Base-by-base conservation (phyloP, 2,113 vertebrate species). In the Chrysemys picta region DNA sequence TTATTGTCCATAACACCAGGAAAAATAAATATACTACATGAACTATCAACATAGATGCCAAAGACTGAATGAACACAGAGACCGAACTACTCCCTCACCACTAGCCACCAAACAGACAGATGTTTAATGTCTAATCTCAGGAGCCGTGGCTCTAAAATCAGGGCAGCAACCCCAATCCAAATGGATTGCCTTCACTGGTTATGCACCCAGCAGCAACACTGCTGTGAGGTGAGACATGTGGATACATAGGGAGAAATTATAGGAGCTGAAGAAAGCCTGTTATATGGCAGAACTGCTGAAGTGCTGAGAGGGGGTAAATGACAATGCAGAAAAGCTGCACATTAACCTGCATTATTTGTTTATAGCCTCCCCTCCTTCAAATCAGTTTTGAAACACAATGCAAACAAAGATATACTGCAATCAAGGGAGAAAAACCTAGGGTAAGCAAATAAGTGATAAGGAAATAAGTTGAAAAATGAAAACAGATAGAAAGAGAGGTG, bases 101-200 rank as follows among this genome's bases (percentile, higher is more conserved):
- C 52, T n/a, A 17, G 47, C 42, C 86, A 92, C 80, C 78, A 86
- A 84, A 95, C 87, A 90, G 96, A 97, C 97, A 97, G 97, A 98
- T 97, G 86, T 89, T 93, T 94, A 97, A 95, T 95, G 95, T 45
- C 94, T 95, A 94, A 91, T 87, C 88, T 89, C 89, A 93, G 93
- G 95, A 92, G 88, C 92, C 82, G n/a, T 76, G 95, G 90, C 83
- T 76, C 85, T 91, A 45, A 97, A 96, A 98, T 95, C 96, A 98
- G 96, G 95, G 95, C 93, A 96, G 90, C 54, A 97, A 88, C 88
- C 90, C 88, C 87, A 89, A 97, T 95, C 95, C 93, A 97, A 91
- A 93, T 94, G 89, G 80, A 89, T 87, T 81, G 85, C 87, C 85
- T 87, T 96, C 0, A 0, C 75, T 96, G 79, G 75, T 83, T 93